These are phyloP conservation scores for Aphidius ervi DNA, from an alignment of 1,140 invertebrate genomes.

Conservation along the genomic window DNA sequence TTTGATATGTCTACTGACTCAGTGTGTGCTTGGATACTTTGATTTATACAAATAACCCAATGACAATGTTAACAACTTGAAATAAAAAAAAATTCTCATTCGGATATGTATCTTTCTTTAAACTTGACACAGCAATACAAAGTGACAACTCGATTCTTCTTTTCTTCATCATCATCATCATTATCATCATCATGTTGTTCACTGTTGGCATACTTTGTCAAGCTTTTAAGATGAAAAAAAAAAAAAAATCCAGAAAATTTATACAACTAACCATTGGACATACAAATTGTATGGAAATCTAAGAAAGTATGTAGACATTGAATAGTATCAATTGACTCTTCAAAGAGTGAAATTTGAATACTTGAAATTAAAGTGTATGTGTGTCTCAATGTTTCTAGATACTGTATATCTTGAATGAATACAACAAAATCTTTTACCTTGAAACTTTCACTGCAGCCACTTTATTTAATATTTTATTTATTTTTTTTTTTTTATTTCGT, in stretches of 20 bases:
- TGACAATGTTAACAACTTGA: too few relatives aligned
- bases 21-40: too few relatives aligned
- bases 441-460: neutral
- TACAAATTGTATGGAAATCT: constrained; percentile 23
- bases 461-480: constrained; percentile 4
- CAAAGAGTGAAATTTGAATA: constrained; percentile 4
- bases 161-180: too few relatives aligned
- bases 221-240: too few relatives aligned
- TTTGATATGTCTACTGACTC: too few relatives aligned
- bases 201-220: too few relatives aligned
- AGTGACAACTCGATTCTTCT: too few relatives aligned
- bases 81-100: too few relatives aligned
- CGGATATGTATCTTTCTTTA: too few relatives aligned
- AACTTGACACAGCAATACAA: too few relatives aligned
- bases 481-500: neutral
- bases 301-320: neutral
- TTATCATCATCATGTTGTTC: too few relatives aligned
- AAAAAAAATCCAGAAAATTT: neutral
- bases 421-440: neutral
- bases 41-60: too few relatives aligned
- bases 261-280: neutral
- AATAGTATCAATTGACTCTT: constrained; percentile 12
- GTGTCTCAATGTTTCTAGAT: neutral
- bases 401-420: neutral
- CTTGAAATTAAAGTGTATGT: neutral